A percentile compares a stretch with the other conserved stretches of the same genome.
Evolutionary conservation across 2,888 invertebrate genomes (phyloP).

Genomic region (Oxytorus armatus): DNA sequence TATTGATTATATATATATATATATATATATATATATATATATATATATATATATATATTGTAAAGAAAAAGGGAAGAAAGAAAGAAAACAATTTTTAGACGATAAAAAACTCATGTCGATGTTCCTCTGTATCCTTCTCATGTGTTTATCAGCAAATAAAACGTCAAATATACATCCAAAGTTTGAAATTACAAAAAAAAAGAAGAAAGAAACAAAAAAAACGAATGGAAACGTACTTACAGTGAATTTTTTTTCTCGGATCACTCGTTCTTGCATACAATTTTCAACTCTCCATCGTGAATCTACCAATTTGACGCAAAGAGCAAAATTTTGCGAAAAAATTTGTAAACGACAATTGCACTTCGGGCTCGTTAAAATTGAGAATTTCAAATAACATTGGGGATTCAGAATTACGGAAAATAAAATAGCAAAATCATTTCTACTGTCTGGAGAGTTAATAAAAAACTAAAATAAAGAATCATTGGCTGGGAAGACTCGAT

Average conservation of each 20-base stretch:
- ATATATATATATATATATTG: constrained; percentile 54
- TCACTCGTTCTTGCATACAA: constrained; percentile 51
- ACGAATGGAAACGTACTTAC: constrained; percentile 27
- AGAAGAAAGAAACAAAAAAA: constrained; percentile 20
- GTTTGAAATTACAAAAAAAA: constrained; percentile 27
- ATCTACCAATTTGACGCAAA: constrained; percentile 13
- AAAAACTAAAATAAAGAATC: background rate
- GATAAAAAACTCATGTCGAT: constrained; percentile 66
- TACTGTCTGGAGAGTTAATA: background rate
- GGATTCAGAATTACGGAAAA: too few relatives aligned
- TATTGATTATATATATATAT: constrained; percentile 39
- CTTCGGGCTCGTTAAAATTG: too few relatives aligned
- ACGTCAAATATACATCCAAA: constrained; percentile 61
- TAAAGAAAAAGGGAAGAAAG: constrained; percentile 61
- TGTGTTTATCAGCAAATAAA: constrained; percentile 65
- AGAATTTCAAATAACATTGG: too few relatives aligned
- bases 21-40: constrained; percentile 39
- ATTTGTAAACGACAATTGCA: too few relatives aligned
- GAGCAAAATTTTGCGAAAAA: too few relatives aligned
- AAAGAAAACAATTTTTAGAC: constrained; percentile 61
- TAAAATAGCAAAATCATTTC: background rate
- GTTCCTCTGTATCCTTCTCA: constrained; percentile 67
- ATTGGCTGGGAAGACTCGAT: background rate
- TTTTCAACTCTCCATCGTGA: background rate
- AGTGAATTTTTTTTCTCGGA: constrained; percentile 22